A percentile compares a stretch with the other conserved stretches of the same genome.
Conservation (phyloP, 2,113 vertebrate genomes). For the Nothoprocta perdicaria region DNA sequence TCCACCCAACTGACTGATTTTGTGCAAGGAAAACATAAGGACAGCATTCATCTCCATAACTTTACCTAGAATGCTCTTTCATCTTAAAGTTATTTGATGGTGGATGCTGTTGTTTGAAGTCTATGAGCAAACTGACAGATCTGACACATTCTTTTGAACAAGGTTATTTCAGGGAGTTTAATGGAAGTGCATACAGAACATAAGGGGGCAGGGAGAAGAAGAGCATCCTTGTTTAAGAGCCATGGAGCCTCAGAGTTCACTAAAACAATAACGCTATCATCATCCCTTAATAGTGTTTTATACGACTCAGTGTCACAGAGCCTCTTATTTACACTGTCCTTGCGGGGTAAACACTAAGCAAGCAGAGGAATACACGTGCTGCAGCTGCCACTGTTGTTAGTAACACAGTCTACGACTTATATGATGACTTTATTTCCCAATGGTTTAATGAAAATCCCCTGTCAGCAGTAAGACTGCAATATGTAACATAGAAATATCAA, state of each 20-base stretch:
- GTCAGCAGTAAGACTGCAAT: background rate
- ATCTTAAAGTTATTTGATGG: background rate
- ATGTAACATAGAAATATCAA: background rate
- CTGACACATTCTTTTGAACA: background rate
- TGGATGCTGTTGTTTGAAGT: background rate
- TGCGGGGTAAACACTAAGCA: background rate
- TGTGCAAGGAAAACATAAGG: too few species aligned
- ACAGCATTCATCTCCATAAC: background rate
- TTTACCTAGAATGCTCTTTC: background rate
- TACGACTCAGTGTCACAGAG: background rate
- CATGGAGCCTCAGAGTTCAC: background rate
- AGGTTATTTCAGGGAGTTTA: background rate
- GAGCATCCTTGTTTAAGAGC: background rate
- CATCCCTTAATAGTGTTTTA: background rate
- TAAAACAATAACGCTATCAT: background rate
- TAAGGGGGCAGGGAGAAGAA: too few species aligned
- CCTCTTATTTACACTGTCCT: conserved; percentile 1
- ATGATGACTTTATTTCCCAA: background rate
- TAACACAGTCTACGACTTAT: background rate
- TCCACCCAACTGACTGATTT: too few species aligned
- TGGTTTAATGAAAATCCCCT: background rate
- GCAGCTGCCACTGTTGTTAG: background rate
- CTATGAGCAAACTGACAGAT: background rate
- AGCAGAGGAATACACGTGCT: background rate
- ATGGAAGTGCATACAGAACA: background rate